A percentile compares a stretch with the other conserved stretches of the same genome.
phyloP scores from a whole-genome alignment of 2,113 vertebrate genomes.

The Trochalopteron elliotii region DNA sequence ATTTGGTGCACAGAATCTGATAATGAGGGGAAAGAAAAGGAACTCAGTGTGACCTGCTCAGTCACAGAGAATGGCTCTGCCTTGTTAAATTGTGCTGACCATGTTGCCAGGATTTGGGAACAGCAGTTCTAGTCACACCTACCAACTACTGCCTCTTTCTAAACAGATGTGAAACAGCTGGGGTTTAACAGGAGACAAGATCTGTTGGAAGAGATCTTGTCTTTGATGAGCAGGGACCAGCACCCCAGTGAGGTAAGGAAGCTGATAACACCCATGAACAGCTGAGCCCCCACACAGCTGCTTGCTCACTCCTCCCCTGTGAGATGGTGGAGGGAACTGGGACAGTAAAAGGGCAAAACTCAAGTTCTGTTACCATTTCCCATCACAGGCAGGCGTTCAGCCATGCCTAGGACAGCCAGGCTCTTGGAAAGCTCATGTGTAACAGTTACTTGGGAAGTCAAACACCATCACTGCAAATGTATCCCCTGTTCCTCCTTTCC shows the following conservation, averaged over 20 bases:
- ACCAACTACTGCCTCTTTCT: background rate
- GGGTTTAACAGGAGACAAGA: constrained; percentile 70
- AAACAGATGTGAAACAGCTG: constrained; percentile 78
- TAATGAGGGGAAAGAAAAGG: background rate
- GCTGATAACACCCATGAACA: background rate
- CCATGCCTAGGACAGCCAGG: background rate
- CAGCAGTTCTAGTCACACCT: background rate
- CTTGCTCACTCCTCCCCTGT: accelerated
- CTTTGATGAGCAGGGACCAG: constrained; percentile 87
- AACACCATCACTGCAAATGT: accelerated
- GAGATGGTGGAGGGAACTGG: background rate
- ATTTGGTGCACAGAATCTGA: background rate
- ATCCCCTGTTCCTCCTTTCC: background rate
- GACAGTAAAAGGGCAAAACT: background rate
- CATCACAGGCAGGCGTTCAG: background rate
- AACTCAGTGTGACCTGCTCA: accelerated
- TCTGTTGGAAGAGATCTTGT: constrained; percentile 81
- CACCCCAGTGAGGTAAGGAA: constrained; percentile 84
- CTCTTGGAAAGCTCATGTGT: accelerated
- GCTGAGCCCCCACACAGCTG: accelerated
- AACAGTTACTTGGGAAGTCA: background rate
- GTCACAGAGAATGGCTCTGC: background rate
- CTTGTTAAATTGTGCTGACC: background rate
- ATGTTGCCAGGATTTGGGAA: background rate
- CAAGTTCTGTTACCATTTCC: background rate